Evolutionary conservation across 2,113 vertebrate species (phyloP), one percentile per base, ranked within the genome.

Genomic region (Azemiops feae): DNA sequence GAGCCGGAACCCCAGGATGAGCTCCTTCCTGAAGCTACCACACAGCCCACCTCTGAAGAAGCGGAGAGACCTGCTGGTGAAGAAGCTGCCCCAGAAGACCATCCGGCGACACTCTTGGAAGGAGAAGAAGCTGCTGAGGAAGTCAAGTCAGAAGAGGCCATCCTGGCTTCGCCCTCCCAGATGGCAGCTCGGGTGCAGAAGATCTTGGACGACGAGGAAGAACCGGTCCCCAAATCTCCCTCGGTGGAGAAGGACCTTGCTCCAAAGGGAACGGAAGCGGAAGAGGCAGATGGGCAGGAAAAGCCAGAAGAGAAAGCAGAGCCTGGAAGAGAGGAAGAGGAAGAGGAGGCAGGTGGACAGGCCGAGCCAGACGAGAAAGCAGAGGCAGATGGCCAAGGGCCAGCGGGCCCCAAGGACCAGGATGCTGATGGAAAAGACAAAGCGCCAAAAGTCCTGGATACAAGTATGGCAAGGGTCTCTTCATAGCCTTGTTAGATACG

Each of bases 61-160:
- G 20, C 4, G 8, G 47, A 3, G 11, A 8, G 1, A 12, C 4
- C 54, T 10, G 20, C 18, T 4, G 47, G 22, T 10, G 87, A 53
- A 25, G 60, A 12, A 34, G 4, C 27, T 5, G 23, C 10, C 11
- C n/a, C 45, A 14, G 89, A 52, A 85, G 86, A n/a, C 25, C 30
- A 22, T 52, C 85, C 12, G 0, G 34, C 0, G 8, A 4, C 25
- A 23, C 0, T 9, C 1, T 7, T 2, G 7, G 85, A 93, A 0
- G 47, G 92, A 60, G 85, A 3, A 1, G 81, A 53, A 54, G 18
- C 81, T 45, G 92, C 14, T 6, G 5, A 34, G 64, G 64, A 74
- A 34, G 0, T 18, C 64, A 57, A 57, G 89, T 54, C 16, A 9
- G 7, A 50, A 43, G 81, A n/a, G 74, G 85, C 92, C 60, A 30